Evolutionary conservation across 2,797 vertebrate species (phyloP), one percentile per base, ranked within the genome.

Genomic region (Threskiornis aethiopicus): DNA sequence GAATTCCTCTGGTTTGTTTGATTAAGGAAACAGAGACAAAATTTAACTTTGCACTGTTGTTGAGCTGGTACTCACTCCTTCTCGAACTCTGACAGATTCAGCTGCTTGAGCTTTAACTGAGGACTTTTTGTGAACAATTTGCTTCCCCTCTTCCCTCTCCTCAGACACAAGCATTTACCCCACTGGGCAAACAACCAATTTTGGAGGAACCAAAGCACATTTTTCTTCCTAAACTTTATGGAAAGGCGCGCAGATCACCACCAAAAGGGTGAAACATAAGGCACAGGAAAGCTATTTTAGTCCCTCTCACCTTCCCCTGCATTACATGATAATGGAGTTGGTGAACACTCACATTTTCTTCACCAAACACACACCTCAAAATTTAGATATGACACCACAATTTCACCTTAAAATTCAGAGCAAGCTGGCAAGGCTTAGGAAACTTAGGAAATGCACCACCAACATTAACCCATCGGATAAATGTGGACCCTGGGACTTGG

Each of bases 401-500:
- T n/a, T 79, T 67, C 28, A 24, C 57, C 49, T 82, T 57, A 72
- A 89, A 79, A 69, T 44, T 84, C 82, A 89, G 37, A 82, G 20
- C 19, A 52, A 82, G 41, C 19, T 67, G 21, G 3, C 3, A 4
- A 35, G 37, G 14, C 67, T 71, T 41, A 41, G 13, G 41, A 41
- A 41, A 39, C 1, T 35, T 10, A 2, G 35, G 80, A 55, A n/a
- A 59, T 24, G 19, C 22, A 28, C 24, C 6, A 2, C 33, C 12
- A 47, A 2, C 11, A 13, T 65, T 15, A n/a, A 57, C 37, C 54
- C 6, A 3, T 6, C 11, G 5, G 18, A 13, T 25, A 77, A 80
- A 62, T 0, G 2, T 5, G 39, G 37, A 78, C 8, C 31, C 44
- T 28, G 42, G 16, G 49, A 42, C 2, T 64, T 11, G 2, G 42